phyloP scores from a whole-genome alignment of 2,113 vertebrate genomes.

The Dasypus novemcinctus region DNA sequence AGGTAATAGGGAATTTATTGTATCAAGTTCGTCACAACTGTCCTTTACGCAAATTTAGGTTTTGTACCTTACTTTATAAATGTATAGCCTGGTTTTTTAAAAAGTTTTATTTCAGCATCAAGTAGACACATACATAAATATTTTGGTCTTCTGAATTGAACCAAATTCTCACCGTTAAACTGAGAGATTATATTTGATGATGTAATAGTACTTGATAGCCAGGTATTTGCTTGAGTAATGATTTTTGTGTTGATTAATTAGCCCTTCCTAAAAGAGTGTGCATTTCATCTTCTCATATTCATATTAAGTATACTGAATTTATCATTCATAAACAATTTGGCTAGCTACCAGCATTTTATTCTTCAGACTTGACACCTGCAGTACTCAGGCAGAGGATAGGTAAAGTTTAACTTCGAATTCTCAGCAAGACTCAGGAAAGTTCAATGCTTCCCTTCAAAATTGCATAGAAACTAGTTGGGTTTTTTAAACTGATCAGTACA shows the following conservation, averaged over 20 bases:
- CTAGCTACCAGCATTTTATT: background rate
- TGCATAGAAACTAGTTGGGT: background rate
- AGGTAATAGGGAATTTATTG: conserved; percentile 65
- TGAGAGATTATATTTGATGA: conserved; percentile 29
- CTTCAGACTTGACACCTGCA: background rate
- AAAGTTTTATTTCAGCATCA: conserved; percentile 45
- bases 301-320: background rate
- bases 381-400: background rate
- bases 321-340: conserved; percentile 3
- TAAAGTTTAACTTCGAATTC: background rate
- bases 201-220: background rate
- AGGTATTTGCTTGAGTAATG: background rate
- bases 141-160: conserved; percentile 51
- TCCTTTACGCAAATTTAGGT: conserved; percentile 50
- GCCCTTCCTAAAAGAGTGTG: background rate
- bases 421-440: background rate
- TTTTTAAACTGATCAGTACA: background rate
- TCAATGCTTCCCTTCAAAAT: conserved; percentile 15
- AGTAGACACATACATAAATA: conserved; percentile 35
- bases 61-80: conserved; percentile 52
- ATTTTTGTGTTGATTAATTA: conserved; percentile 20
- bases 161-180: conserved; percentile 55
- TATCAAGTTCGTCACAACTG: conserved; percentile 53
- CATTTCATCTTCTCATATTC: background rate
- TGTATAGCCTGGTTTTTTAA: background rate